phyloP scores from a whole-genome alignment of 2,888 invertebrate genomes.

The Argyra leucocephala region DNA sequence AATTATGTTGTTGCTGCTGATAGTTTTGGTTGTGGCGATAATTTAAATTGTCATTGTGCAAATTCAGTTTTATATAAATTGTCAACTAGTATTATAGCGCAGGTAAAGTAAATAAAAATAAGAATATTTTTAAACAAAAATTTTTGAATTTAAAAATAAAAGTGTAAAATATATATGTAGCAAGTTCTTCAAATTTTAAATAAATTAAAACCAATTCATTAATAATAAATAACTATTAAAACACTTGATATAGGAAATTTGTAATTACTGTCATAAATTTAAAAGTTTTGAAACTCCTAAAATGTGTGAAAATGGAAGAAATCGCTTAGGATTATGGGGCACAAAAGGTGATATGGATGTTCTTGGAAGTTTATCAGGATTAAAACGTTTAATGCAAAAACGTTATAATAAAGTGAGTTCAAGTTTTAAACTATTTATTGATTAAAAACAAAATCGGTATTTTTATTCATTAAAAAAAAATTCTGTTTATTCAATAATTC shows the following conservation, averaged over 20 bases:
- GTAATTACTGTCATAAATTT: neutral
- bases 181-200: too few relatives aligned
- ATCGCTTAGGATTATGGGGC: slow-evolving; percentile 38
- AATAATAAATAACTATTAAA: too few relatives aligned
- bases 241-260: neutral
- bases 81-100: neutral
- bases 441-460: too few relatives aligned
- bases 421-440: too few relatives aligned
- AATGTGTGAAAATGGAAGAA: slow-evolving; percentile 25
- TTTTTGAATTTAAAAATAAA: too few relatives aligned
- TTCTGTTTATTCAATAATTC: too few relatives aligned
- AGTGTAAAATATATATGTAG: too few relatives aligned
- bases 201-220: too few relatives aligned
- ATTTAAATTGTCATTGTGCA: neutral
- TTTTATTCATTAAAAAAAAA: too few relatives aligned
- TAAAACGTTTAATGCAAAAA: slow-evolving; percentile 34
- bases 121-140: too few relatives aligned
- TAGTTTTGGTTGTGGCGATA: neutral
- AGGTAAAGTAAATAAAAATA: neutral
- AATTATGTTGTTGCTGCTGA: neutral
- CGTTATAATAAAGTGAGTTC: slow-evolving; percentile 40
- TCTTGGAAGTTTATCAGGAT: slow-evolving; percentile 34
- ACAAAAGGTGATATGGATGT: slow-evolving; percentile 35
- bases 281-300: slow-evolving; percentile 12
- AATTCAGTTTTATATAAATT: neutral